Percentiles rank a stretch among this genome's conserved stretches.
These are phyloP conservation scores for human (Homo sapiens) DNA, from an alignment of 2,113 vertebrate genomes.

Conservation along the genomic window DNA sequence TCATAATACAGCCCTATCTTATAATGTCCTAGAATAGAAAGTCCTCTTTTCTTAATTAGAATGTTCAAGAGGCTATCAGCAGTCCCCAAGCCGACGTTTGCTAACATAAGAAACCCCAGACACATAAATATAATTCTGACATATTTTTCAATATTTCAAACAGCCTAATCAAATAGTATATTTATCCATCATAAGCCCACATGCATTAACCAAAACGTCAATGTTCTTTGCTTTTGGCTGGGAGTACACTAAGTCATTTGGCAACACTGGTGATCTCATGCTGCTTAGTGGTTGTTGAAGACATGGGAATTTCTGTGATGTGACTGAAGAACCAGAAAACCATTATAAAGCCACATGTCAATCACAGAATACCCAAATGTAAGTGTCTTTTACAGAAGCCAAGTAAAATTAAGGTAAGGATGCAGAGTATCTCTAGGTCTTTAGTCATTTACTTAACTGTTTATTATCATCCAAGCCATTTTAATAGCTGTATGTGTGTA, in stretches of 20 bases:
- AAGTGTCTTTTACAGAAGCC: background rate
- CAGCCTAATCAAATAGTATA: background rate
- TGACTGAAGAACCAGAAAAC: background rate
- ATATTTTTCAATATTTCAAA: conserved; percentile 22
- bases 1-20: background rate
- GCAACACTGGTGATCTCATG: background rate
- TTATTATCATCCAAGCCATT: background rate
- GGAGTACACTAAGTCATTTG: background rate
- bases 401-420: background rate
- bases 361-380: background rate
- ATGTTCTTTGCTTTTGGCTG: background rate
- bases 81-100: background rate
- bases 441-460: background rate
- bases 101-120: background rate
- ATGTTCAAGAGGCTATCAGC: background rate
- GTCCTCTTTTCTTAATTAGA: background rate
- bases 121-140: background rate
- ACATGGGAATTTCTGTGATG: background rate
- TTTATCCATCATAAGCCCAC: background rate
- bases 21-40: background rate
- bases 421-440: background rate
- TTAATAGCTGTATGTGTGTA: background rate
- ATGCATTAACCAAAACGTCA: background rate
- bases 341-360: background rate
- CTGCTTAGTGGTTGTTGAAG: background rate